These are phyloP conservation scores for Apocrypta bakeri DNA, from an alignment of 1,140 invertebrate species.

Conservation along the genomic window DNA sequence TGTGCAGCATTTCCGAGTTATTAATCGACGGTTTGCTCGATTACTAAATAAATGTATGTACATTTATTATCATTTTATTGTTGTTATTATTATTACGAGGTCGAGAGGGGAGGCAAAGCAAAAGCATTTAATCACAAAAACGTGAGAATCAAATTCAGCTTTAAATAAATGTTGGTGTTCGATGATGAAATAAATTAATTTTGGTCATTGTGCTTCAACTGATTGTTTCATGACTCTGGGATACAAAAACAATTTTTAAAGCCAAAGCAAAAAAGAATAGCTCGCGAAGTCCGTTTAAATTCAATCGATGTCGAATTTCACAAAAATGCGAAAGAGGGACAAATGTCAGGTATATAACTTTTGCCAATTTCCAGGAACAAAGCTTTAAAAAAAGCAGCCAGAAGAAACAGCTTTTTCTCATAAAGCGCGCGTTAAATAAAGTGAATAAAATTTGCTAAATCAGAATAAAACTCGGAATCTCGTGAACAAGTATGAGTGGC, in stretches of 20 bases:
- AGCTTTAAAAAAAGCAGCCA: neutral
- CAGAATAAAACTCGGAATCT: neutral
- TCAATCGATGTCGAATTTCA: neutral
- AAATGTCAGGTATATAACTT: neutral
- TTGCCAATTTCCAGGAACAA: neutral
- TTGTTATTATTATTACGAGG: neutral
- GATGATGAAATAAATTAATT: neutral
- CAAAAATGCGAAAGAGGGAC: too few species aligned
- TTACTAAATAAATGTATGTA: too few species aligned
- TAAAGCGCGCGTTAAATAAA: slow-evolving; percentile 32
- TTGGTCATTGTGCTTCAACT: neutral
- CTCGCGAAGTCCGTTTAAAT: neutral
- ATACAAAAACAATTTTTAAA: neutral
- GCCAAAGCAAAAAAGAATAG: neutral
- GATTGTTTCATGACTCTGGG: neutral
- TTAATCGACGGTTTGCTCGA: too few species aligned
- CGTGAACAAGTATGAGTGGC: neutral
- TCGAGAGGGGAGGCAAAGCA: neutral
- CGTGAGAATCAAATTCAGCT: neutral
- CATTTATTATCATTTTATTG: too few species aligned
- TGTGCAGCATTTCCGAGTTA: too few species aligned
- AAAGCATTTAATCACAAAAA: neutral
- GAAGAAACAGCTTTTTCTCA: neutral
- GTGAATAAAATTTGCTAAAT: slow-evolving; percentile 27
- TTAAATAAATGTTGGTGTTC: neutral